Evolutionary conservation across 2,797 vertebrate genomes (phyloP), one percentile per base, ranked within the genome.

Genomic region (Carapus acus): DNA sequence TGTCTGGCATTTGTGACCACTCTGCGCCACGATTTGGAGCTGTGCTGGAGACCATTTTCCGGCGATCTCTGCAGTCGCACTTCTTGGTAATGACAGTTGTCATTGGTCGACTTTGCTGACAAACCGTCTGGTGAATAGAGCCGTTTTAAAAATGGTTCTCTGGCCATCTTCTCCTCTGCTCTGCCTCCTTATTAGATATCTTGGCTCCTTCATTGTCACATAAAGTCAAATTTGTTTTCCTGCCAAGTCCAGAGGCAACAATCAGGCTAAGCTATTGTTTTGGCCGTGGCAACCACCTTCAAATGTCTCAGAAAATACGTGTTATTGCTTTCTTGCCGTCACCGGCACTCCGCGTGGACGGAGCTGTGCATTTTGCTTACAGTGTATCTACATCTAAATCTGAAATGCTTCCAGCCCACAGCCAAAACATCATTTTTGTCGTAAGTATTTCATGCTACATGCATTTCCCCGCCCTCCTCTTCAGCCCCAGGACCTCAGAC

Each of bases 301-400:
- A 54, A 39, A 57, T 56, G 38, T 53, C 17, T 50, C 29, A 51
- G 49, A 58, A 43, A 48, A 15, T 4, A 44, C 20, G 51, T 15
- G 23, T 44, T 29, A 1, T 21, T 11, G 18, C 50, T 50, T 22
- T 55, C 41, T 43, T 19, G 53, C 14, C 38, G 33, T 29, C 49
- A 22, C 34, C 21, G 2, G 16, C 12, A 12, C 20, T 47, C 14
- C 19, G 21, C 14, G 51, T 44, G 14, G 13, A 54, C 6, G 8
- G 8, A 62, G 34, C 12, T 24, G 31, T 3, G 6, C 15, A 24
- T 43, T 15, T 33, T 12, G 9, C 31, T 52, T 13, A 50, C 2
- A 33, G 27, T 11, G 20, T 47, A 44, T 18, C 34, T n/a, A 2
- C 4, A 7, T 15, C 7, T 15, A 15, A 15, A 36, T 15, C 14